Evolutionary conservation across 2,797 vertebrate species (phyloP), one percentile per base, ranked within the genome.

Genomic region (Tenualosa ilisha): DNA sequence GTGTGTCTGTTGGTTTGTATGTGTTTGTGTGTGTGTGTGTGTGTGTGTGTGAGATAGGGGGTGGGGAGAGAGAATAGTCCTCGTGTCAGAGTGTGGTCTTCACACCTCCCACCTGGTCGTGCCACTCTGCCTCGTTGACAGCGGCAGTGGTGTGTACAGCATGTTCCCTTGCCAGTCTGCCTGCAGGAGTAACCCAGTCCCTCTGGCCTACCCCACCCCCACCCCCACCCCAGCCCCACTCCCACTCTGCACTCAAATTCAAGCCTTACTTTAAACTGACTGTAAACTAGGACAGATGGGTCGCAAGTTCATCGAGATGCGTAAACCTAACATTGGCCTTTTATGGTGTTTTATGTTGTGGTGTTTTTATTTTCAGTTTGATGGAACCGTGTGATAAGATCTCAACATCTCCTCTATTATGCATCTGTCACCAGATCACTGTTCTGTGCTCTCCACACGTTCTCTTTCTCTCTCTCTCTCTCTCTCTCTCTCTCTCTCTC

Each of bases 51-150:
- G 68, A 68, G 65, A 68, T 4, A 49, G 46, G 46, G 50, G 7
- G 50, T 51, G 50, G 50, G 63, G 59, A 0, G 26, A 20, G 40
- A 46, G 72, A 79, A 46, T 79, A 43, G 17, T 17, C 6, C 6
- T 46, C 17, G 46, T 79, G 72, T 40, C 40, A 11, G 72, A 40
- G 68, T 46, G 72, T 79, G 72, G 37, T 79, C 72, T 79, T 79
- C 17, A 79, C 72, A 79, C 37, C 72, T 46, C 40, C 40, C 72
- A 79, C 72, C 72, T 79, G 72, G 72, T 46, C 72, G 22, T 79
- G 72, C 37, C 72, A 43, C 37, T 79, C 72, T 79, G 72, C 40
- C 3, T 6, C 37, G 72, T 43, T 79, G 72, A 79, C 72, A 79
- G 72, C 17, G 17, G 17, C 20, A 40, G 15, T 79, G 72, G 72